Percentiles rank a stretch among this genome's conserved stretches.
phyloP scores from a whole-genome alignment of 2,797 vertebrate species.

The Acanthis flammea region DNA sequence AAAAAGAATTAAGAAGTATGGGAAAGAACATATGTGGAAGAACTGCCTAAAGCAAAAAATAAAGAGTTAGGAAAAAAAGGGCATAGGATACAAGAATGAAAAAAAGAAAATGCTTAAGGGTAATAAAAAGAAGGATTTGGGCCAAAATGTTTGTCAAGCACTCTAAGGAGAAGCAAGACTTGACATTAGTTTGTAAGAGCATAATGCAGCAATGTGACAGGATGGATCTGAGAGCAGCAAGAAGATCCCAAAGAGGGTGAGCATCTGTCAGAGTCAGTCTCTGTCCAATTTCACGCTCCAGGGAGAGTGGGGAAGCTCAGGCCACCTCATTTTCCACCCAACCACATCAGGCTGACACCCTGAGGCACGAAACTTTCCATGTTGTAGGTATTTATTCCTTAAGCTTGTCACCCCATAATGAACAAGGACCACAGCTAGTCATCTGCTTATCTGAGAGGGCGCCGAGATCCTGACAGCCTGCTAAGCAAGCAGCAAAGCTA shows the following conservation, averaged over 20 bases:
- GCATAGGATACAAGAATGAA: not conserved
- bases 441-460: conserved; percentile 20
- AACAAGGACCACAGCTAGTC: conserved; percentile 44
- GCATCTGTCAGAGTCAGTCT: conserved; percentile 26
- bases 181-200: not conserved
- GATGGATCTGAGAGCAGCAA: not conserved
- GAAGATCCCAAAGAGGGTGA: not conserved
- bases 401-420: conserved; percentile 37
- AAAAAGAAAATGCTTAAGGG: not conserved
- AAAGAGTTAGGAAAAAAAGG: not conserved
- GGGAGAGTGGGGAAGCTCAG: not conserved
- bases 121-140: not conserved
- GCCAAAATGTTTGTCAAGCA: not conserved
- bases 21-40: not conserved
- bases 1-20: not conserved
- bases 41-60: not conserved
- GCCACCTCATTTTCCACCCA: conserved; percentile 45
- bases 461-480: conserved; percentile 4
- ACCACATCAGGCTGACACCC: not conserved
- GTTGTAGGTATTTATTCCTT: conserved; percentile 42
- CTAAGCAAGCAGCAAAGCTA: conserved; percentile 1
- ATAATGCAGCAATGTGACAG: not conserved
- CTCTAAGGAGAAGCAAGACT: not conserved
- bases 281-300: conserved; percentile 28
- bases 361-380: not conserved